phyloP scores from a whole-genome alignment of 2,113 vertebrate species.

The Dasyornis broadbenti region DNA sequence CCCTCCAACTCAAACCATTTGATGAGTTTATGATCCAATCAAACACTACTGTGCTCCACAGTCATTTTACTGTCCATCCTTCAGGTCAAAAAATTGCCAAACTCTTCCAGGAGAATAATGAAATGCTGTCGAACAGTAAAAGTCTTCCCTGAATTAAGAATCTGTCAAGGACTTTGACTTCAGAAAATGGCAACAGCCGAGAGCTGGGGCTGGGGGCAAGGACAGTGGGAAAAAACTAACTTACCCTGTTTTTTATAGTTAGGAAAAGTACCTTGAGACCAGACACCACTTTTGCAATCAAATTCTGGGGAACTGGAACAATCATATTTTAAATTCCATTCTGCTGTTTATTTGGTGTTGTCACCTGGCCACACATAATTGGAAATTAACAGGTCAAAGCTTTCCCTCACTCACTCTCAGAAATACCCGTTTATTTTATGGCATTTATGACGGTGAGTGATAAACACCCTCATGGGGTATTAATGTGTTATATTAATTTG shows the following conservation, averaged over 20 bases:
- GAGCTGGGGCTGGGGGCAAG: no score
- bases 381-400: not conserved
- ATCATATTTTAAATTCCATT: not conserved
- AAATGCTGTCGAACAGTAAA: not conserved
- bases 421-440: not conserved
- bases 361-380: not conserved
- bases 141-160: not conserved
- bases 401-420: not conserved
- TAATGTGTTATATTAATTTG: not conserved
- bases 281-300: not conserved
- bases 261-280: not conserved
- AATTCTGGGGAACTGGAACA: not conserved
- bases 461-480: not conserved
- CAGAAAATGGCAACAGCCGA: not conserved
- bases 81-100: not conserved
- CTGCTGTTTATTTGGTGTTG: not conserved
- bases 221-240: accelerated
- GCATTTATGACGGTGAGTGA: not conserved
- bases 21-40: not conserved
- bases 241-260: accelerated
- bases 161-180: not conserved
- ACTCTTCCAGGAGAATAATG: not conserved
- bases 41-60: accelerated
- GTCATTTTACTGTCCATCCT: not conserved
- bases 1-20: not conserved